phyloP scores from a whole-genome alignment of 2,888 invertebrate genomes.

The Drosophila pseudotalamancana region DNA sequence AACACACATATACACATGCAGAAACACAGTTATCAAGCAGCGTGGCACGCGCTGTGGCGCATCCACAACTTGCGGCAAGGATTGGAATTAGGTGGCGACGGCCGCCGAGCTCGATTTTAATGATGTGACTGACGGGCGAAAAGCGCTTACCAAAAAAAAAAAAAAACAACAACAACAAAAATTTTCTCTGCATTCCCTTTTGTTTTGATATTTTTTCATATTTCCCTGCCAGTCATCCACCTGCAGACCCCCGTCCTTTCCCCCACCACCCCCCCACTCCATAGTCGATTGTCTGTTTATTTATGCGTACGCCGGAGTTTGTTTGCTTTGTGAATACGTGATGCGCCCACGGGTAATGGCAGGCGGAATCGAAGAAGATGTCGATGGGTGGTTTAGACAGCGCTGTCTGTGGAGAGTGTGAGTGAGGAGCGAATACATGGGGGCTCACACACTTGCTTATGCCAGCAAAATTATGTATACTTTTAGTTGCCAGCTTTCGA shows the following conservation, averaged over 20 bases:
- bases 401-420: neutral
- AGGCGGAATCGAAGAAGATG: slow-evolving; percentile 1
- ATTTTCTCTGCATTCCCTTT: slow-evolving; percentile 28
- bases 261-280: neutral
- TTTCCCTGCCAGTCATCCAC: slow-evolving; percentile 11
- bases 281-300: slow-evolving; percentile 54
- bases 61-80: slow-evolving; percentile 67
- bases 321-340: slow-evolving; percentile 80
- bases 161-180: no score
- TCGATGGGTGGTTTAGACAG: neutral
- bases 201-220: slow-evolving; percentile 64
- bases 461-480: slow-evolving; percentile 47
- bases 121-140: slow-evolving; percentile 72
- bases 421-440: neutral
- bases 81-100: slow-evolving; percentile 72
- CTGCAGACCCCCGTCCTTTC: neutral
- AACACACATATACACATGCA: no score
- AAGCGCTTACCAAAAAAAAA: slow-evolving; percentile 50
- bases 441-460: slow-evolving; percentile 48
- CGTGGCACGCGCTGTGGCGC: slow-evolving; percentile 39
- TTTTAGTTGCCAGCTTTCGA: slow-evolving; percentile 42
- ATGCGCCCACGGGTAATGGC: slow-evolving; percentile 56
- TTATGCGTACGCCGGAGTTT: slow-evolving; percentile 73
- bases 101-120: slow-evolving; percentile 68
- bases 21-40: slow-evolving; percentile 16